Conservation (phyloP, 64 coral and sea anemone species). For the Montipora capricornis region DNA sequence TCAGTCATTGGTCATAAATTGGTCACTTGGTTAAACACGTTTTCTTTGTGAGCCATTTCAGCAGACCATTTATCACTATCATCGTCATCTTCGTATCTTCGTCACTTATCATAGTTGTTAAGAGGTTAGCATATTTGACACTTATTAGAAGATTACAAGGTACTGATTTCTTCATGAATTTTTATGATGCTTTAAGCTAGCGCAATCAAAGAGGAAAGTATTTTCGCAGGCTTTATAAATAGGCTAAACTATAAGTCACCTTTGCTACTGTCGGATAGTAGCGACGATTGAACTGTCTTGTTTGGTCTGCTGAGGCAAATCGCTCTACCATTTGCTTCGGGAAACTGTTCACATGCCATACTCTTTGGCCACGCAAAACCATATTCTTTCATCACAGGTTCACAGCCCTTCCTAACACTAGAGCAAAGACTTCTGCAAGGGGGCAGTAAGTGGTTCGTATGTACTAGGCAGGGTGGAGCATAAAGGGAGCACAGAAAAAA, state of each 20-base stretch:
- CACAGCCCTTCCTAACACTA: slow-evolving; percentile 33
- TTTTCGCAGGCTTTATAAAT: no score
- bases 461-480: background rate
- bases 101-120: no score
- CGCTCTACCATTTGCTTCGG: background rate
- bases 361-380: slow-evolving; percentile 55
- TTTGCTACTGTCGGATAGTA: background rate
- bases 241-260: background rate
- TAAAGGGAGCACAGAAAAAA: slow-evolving; percentile 68
- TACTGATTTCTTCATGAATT: no score
- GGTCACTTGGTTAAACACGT: no score
- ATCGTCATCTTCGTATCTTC: no score
- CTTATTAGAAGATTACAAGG: no score
- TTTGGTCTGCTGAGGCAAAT: slow-evolving; percentile 14
- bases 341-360: slow-evolving; percentile 57
- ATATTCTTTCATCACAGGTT: background rate
- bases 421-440: slow-evolving; percentile 63
- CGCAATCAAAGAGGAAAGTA: no score
- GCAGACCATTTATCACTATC: no score
- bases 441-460: background rate
- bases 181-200: no score
- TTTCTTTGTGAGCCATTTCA: no score
- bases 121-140: no score
- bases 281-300: background rate
- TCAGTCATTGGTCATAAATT: no score